Percentiles rank a stretch among this genome's conserved stretches.
phyloP scores from a whole-genome alignment of 2,113 vertebrate genomes.

The Pardalotus punctatus region DNA sequence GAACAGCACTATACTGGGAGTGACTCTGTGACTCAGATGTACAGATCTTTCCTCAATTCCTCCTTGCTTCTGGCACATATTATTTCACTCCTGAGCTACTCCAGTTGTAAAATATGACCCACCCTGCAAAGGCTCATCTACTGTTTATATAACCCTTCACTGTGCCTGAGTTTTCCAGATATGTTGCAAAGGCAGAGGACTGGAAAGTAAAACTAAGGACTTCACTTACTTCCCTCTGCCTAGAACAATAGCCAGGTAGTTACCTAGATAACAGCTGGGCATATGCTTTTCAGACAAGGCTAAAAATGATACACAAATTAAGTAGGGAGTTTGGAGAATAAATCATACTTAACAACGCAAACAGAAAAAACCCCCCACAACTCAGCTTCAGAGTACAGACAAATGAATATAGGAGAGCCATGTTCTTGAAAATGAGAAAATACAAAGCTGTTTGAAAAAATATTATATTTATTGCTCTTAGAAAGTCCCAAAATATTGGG shows the following conservation, averaged over 20 bases:
- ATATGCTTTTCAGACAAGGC: not conserved
- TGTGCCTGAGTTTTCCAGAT: not conserved
- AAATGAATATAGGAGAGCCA: not conserved
- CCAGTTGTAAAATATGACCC: conserved; percentile 24
- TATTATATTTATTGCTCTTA: not conserved
- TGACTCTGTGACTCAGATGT: conserved; percentile 33
- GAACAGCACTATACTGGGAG: not conserved
- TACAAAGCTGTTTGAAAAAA: not conserved
- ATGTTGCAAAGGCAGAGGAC: not conserved
- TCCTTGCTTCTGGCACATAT: not conserved
- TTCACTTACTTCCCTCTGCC: not conserved
- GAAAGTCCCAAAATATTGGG: not conserved
- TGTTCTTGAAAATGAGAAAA: not conserved
- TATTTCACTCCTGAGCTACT: conserved; percentile 6
- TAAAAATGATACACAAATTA: not conserved
- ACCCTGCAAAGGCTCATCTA: conserved; percentile 19
- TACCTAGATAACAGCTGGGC: not conserved
- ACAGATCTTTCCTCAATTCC: conserved; percentile 2
- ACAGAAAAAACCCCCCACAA: not conserved
- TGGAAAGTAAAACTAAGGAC: not conserved
- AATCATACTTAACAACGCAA: not conserved
- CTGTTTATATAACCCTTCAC: conserved; percentile 38
- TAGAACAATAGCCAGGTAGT: not conserved
- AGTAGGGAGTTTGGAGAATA: not conserved
- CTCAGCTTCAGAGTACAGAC: not conserved